phyloP scores from a whole-genome alignment of 1,140 invertebrate genomes.

The Psilanteris sp. region DNA sequence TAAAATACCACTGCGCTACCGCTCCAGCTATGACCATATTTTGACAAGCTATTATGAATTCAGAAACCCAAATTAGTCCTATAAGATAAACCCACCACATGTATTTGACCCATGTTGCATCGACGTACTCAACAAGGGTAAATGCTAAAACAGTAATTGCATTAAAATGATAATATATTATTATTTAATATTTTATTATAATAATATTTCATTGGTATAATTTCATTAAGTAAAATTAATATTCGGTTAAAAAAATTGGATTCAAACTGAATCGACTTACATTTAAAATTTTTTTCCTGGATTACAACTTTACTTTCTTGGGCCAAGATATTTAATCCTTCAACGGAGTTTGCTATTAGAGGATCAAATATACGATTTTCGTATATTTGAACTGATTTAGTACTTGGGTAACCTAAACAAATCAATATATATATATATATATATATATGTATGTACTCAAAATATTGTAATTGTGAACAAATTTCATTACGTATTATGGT shows the following conservation, averaged over 20 bases:
- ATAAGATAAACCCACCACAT: constrained; percentile 96
- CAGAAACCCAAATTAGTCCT: constrained; percentile 92
- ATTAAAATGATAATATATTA: too few relatives aligned
- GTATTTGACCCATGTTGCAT: constrained; percentile 88
- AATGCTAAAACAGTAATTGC: constrained; percentile 81
- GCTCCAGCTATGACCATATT: constrained; percentile 94
- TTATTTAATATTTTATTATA: too few relatives aligned
- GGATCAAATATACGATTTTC: constrained; percentile 68
- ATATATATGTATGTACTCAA: too few relatives aligned
- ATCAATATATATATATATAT: too few relatives aligned
- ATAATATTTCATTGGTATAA: too few relatives aligned
- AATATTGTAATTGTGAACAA: too few relatives aligned
- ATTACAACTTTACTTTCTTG: constrained; percentile 50
- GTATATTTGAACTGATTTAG: constrained; percentile 76
- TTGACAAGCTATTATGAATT: constrained; percentile 95
- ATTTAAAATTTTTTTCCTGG: constrained; percentile 38
- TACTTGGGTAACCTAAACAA: constrained; percentile 77
- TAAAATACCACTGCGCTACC: constrained; percentile 94
- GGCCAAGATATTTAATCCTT: constrained; percentile 55
- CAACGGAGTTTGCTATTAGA: constrained; percentile 66
- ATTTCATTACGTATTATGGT: too few relatives aligned
- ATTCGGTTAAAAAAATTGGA: too few relatives aligned
- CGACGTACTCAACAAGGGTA: constrained; percentile 84
- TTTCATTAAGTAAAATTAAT: too few relatives aligned
- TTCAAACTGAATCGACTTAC: too few relatives aligned